phyloP scores from a whole-genome alignment of 2,888 invertebrate species.

The Xanthorhoe spadicearia region DNA sequence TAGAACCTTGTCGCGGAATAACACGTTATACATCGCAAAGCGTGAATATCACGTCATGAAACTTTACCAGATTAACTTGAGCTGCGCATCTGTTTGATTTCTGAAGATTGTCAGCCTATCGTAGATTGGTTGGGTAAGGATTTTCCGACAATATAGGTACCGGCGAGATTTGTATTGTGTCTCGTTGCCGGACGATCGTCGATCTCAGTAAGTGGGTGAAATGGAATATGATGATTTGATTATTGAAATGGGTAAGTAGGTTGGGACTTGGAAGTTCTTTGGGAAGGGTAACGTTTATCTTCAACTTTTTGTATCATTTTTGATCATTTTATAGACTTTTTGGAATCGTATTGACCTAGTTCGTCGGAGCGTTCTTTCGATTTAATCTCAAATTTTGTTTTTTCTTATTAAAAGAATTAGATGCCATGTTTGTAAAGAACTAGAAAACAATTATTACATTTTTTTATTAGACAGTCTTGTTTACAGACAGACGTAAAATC shows the following conservation, averaged over 20 bases:
- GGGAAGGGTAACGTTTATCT: background rate
- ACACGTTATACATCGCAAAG: background rate
- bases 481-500: no score
- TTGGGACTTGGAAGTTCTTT: constrained; percentile 1
- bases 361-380: no score
- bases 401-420: no score
- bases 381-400: no score
- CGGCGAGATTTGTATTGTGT: constrained; percentile 3
- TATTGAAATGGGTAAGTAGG: constrained; percentile 4
- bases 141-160: background rate
- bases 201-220: constrained; percentile 9
- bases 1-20: constrained; percentile 16
- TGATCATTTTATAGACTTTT: background rate
- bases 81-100: background rate
- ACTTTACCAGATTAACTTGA: constrained; percentile 7
- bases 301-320: background rate
- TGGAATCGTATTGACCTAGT: no score
- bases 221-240: constrained; percentile 13
- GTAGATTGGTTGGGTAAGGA: background rate
- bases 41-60: background rate
- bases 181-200: background rate
- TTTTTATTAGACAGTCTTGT: no score
- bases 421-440: no score
- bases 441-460: no score
- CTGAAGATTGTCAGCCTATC: background rate